Conservation (phyloP, 1,140 invertebrate genomes). For the Zaprionus gabonicus region DNA sequence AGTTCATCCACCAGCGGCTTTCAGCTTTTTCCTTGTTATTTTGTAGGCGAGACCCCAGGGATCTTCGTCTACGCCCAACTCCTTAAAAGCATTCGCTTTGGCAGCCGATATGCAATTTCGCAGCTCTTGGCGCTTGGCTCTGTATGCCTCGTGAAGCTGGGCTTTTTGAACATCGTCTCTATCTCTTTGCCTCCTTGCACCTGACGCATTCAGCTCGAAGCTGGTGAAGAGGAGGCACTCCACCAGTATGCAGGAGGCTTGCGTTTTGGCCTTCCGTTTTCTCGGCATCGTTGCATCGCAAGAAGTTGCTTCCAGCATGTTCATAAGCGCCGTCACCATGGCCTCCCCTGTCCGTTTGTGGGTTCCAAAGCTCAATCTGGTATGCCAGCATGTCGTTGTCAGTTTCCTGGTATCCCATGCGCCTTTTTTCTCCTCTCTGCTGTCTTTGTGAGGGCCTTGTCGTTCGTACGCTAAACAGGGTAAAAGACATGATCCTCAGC, state of each 20-base stretch:
- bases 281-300: background rate
- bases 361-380: no score
- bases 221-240: background rate
- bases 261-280: background rate
- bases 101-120: background rate
- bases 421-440: no score
- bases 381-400: no score
- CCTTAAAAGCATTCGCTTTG: background rate
- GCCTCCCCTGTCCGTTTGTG: background rate
- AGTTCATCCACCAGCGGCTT: no score
- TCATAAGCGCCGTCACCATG: background rate
- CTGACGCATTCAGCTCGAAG: background rate
- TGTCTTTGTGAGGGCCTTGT: no score
- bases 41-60: background rate
- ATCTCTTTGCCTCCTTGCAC: background rate
- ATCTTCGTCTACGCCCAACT: background rate
- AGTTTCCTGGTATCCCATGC: no score
- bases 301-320: background rate
- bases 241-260: background rate
- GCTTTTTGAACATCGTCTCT: background rate
- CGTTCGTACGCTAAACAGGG: no score
- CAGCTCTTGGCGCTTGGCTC: no score
- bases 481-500: no score
- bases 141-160: background rate
- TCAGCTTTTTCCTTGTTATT: no score